A percentile compares a stretch with the other conserved stretches of the same genome.
phyloP scores from a whole-genome alignment of 2,113 vertebrate species.

The Lipophrys pholis region DNA sequence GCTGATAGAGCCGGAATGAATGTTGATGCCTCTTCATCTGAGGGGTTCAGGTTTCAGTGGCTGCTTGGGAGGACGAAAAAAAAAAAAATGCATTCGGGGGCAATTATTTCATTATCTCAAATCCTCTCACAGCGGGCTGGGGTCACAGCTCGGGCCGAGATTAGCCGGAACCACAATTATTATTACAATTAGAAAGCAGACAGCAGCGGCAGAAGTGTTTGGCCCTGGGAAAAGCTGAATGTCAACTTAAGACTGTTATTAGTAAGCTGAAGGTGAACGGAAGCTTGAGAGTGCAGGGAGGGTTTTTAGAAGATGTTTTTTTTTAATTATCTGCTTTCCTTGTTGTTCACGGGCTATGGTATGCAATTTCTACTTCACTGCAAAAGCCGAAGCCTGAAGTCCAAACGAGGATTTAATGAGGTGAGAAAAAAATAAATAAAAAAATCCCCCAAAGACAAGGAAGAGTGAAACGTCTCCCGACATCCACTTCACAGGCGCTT shows the following conservation, averaged over 20 bases:
- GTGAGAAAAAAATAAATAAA: constrained; percentile 1
- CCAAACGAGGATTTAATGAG: constrained; percentile 35
- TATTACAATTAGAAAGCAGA: constrained; percentile 75
- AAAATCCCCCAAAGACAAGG: not conserved
- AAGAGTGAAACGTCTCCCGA: constrained; percentile 4
- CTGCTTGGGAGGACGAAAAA: constrained; percentile 5
- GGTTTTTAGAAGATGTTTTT: constrained; percentile 15
- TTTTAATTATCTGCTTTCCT: constrained; percentile 43
- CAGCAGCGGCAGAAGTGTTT: constrained; percentile 51
- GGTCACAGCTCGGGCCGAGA: constrained; percentile 60
- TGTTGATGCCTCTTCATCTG: constrained; percentile 60
- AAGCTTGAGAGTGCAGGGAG: constrained; percentile 45
- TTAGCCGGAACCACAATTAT: constrained; percentile 78
- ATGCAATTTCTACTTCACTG: constrained; percentile 12
- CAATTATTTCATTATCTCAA: constrained; percentile 80
- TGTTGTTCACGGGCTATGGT: constrained; percentile 12
- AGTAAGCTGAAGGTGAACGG: constrained; percentile 60
- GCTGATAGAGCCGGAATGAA: constrained; percentile 56
- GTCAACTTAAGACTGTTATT: constrained; percentile 70
- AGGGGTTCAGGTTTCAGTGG: constrained; percentile 49
- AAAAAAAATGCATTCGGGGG: constrained; percentile 52
- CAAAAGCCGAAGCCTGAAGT: constrained; percentile 4
- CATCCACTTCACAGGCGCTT: constrained; percentile 1
- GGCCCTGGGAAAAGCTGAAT: constrained; percentile 59
- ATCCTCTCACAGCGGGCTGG: constrained; percentile 52